A percentile compares a stretch with the other conserved stretches of the same genome.
phyloP scores from a whole-genome alignment of 2,113 vertebrate species.

The Oxyruncus cristatus region DNA sequence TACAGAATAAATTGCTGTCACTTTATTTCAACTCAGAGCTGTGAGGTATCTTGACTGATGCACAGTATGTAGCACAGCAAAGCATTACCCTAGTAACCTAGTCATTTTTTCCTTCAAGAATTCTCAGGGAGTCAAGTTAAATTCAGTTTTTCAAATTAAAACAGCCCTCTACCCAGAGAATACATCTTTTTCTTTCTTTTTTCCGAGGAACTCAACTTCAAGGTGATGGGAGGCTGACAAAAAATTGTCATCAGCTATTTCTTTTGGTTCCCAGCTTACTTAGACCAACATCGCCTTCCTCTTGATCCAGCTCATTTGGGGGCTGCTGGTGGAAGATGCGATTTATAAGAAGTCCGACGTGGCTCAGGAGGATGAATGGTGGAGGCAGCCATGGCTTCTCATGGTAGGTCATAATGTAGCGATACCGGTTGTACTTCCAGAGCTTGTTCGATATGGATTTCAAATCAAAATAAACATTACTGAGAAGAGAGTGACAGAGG shows the following conservation, averaged over 20 bases:
- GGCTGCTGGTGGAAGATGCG: conserved; percentile 69
- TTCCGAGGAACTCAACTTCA: background rate
- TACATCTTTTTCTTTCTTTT: too few species aligned
- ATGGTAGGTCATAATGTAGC: conserved; percentile 94
- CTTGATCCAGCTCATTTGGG: conserved; percentile 71
- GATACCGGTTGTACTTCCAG: conserved; percentile 96
- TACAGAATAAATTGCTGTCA: background rate
- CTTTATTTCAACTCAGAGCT: background rate
- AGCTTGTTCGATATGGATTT: conserved; percentile 88
- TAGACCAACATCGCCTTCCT: conserved; percentile 81
- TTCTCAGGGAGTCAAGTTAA: background rate
- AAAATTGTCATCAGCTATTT: background rate
- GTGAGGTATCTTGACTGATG: background rate
- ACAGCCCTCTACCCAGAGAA: background rate
- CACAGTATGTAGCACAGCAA: background rate
- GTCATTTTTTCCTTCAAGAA: background rate
- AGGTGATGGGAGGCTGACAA: background rate
- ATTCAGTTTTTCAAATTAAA: background rate
- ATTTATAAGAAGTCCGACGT: conserved; percentile 77
- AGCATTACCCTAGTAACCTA: background rate
- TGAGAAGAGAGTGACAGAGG: conserved; percentile 46
- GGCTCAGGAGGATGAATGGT: conserved; percentile 87
- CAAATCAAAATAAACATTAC: conserved; percentile 92
- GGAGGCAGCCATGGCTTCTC: conserved; percentile 93
- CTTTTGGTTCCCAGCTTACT: conserved; percentile 70